Conservation (phyloP, 2,797 vertebrate genomes). For the Calcarius lapponicus region DNA sequence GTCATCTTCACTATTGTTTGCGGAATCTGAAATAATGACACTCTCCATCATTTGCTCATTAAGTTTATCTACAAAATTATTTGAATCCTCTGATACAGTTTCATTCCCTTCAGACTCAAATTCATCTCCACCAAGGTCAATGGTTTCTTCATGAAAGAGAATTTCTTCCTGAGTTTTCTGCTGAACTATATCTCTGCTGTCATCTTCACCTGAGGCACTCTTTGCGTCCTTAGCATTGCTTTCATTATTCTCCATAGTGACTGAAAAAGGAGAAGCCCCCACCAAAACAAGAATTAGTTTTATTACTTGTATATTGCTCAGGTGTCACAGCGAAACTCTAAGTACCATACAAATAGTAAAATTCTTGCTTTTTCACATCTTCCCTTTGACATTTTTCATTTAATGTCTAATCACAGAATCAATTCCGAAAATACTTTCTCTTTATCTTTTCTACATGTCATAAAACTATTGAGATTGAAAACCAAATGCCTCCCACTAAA, state of each 20-base stretch:
- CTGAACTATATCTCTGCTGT: neutral
- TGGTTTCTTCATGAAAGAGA: conserved; percentile 87
- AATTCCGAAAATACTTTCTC: neutral
- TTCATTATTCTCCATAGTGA: conserved; percentile 66
- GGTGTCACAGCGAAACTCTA: neutral
- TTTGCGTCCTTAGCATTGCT: neutral
- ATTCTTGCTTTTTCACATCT: neutral
- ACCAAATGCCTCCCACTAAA: neutral
- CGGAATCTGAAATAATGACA: conserved; percentile 96
- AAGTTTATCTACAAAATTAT: conserved; percentile 87
- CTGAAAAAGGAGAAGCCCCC: neutral
- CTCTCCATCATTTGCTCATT: conserved; percentile 99
- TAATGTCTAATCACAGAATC: rapidly evolving
- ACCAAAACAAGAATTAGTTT: neutral
- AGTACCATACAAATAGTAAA: neutral
- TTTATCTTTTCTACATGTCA: rapidly evolving
- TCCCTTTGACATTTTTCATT: neutral
- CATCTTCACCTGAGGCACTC: neutral
- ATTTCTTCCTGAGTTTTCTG: conserved; percentile 60
- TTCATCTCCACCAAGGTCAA: conserved; percentile 86
- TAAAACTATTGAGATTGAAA: rapidly evolving
- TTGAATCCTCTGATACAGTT: conserved; percentile 80
- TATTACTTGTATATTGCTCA: neutral
- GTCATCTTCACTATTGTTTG: conserved; percentile 93
- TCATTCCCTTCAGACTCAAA: conserved; percentile 85